Conservation (phyloP, 2,113 vertebrate species). For the Scomber scombrus region DNA sequence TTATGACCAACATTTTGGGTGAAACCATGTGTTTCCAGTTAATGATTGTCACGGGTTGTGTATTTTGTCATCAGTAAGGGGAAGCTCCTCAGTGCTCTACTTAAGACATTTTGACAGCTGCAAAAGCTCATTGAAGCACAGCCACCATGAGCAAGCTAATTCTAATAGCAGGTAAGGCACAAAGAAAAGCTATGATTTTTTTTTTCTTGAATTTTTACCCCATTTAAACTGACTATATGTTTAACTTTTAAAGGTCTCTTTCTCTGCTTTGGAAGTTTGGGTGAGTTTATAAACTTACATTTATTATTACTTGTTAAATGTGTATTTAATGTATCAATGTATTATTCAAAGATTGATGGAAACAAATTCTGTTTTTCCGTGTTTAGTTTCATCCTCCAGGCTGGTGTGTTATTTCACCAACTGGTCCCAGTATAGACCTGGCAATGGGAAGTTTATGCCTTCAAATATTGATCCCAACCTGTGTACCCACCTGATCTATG, state of each 20-base stretch:
- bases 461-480: slow-evolving; percentile 84
- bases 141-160: slow-evolving; percentile 52
- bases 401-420: slow-evolving; percentile 90
- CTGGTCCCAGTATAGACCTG: slow-evolving; percentile 89
- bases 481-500: slow-evolving; percentile 89
- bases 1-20: background rate
- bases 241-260: slow-evolving; percentile 61
- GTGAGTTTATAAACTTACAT: slow-evolving; percentile 56
- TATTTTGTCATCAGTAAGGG: background rate
- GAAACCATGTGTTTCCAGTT: background rate
- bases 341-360: background rate
- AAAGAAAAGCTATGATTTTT: background rate
- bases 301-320: background rate
- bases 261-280: slow-evolving; percentile 49
- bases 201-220: background rate
- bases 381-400: slow-evolving; percentile 81
- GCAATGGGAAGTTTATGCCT: slow-evolving; percentile 79
- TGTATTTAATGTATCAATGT: background rate
- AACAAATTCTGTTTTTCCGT: background rate
- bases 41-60: slow-evolving; percentile 43
- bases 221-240: slow-evolving; percentile 25
- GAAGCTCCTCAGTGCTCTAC: background rate
- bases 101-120: background rate
- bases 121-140: background rate
- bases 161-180: slow-evolving; percentile 64